phyloP scores from a whole-genome alignment of 2,797 vertebrate genomes.

The Amblyopsis hoosieri region DNA sequence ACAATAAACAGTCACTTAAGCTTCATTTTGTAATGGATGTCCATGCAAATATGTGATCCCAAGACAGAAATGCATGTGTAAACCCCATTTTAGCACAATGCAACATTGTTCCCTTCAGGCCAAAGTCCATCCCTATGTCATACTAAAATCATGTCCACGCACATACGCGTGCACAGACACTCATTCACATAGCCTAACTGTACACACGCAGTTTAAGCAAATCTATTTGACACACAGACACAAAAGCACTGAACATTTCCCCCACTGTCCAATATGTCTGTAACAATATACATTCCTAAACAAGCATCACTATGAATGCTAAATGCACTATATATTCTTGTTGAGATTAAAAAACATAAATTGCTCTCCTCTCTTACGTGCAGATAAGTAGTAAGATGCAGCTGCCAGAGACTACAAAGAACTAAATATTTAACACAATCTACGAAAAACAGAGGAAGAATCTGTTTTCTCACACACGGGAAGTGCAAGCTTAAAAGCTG shows the following conservation, averaged over 20 bases:
- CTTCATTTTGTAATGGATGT: no score
- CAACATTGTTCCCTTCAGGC: background rate
- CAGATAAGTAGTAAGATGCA: background rate
- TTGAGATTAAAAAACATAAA: no score
- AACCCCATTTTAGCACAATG: no score
- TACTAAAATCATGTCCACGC: background rate
- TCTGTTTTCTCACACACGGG: conserved; percentile 33
- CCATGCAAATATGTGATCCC: no score
- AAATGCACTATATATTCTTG: no score
- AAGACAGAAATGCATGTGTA: no score
- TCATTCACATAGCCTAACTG: background rate
- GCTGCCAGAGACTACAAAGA: conserved; percentile 15
- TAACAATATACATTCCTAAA: no score
- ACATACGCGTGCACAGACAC: background rate
- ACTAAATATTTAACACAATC: background rate
- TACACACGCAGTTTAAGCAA: background rate
- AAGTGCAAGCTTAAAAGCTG: conserved; percentile 16
- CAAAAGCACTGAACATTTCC: background rate
- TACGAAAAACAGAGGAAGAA: conserved; percentile 15
- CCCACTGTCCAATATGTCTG: background rate
- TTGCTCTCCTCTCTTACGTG: no score
- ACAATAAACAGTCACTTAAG: no score
- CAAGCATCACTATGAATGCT: no score
- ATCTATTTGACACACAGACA: background rate
- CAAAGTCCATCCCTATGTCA: background rate